These are phyloP conservation scores for Tetragnatha versicolor DNA, from an alignment of 1,140 invertebrate genomes.

Conservation along the genomic window DNA sequence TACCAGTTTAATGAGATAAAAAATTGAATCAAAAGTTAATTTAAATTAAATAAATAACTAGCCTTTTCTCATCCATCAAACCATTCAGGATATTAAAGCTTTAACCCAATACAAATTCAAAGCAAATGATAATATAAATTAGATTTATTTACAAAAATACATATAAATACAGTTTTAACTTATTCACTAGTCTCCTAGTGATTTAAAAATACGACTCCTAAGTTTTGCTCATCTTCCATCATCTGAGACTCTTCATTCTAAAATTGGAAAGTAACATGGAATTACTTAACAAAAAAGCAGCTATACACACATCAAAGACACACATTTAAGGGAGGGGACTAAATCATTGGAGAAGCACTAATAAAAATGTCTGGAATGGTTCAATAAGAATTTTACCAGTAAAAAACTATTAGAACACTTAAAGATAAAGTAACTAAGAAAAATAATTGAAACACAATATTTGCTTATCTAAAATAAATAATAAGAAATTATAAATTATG, in stretches of 20 bases:
- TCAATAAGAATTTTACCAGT: background rate
- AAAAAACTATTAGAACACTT: background rate
- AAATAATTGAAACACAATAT: background rate
- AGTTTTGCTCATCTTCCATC: slow-evolving; percentile 32
- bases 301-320: background rate
- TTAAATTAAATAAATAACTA: too few relatives aligned
- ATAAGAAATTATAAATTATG: background rate
- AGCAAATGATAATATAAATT: too few relatives aligned
- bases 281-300: background rate
- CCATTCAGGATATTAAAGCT: too few relatives aligned
- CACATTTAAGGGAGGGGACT: background rate
- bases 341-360: background rate
- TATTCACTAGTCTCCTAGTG: too few relatives aligned
- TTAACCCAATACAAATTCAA: too few relatives aligned
- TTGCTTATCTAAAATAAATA: background rate
- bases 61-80: too few relatives aligned
- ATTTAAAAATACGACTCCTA: slow-evolving; percentile 21
- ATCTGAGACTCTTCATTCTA: slow-evolving; percentile 37
- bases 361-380: background rate
- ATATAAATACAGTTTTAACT: too few relatives aligned
- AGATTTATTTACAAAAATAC: too few relatives aligned
- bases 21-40: too few relatives aligned
- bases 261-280: too few relatives aligned
- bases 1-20: too few relatives aligned
- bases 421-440: background rate